phyloP scores from a whole-genome alignment of 1,140 invertebrate genomes.

The Nomia melanderi region DNA sequence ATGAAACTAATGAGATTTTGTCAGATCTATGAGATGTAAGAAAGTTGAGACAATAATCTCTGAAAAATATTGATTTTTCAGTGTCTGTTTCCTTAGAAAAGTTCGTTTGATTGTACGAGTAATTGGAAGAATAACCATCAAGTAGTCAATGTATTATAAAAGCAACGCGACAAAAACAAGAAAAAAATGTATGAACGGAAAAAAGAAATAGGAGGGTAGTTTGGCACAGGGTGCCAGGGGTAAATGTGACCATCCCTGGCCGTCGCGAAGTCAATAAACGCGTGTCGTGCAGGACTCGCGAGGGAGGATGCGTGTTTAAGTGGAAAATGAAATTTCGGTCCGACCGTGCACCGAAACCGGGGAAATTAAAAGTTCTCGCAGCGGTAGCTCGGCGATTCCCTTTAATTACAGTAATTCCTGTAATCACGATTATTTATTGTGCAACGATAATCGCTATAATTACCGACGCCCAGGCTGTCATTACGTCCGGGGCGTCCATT shows the following conservation, averaged over 20 bases:
- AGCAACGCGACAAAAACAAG: no score
- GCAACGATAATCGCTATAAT: background rate
- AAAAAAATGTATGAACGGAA: background rate
- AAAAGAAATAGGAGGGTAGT: no score
- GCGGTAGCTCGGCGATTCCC: background rate
- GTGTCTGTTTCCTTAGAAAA: no score
- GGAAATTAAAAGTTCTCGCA: slow-evolving; percentile 11
- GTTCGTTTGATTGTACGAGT: no score
- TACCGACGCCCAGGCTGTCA: background rate
- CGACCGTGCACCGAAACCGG: background rate
- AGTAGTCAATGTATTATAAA: no score
- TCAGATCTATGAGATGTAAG: no score
- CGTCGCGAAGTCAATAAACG: slow-evolving; percentile 2
- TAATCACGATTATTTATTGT: slow-evolving; percentile 12
- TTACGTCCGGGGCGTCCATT: slow-evolving; percentile 2
- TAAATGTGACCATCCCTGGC: slow-evolving; percentile 1
- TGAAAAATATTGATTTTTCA: no score
- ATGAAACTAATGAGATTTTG: no score
- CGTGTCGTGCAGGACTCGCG: background rate
- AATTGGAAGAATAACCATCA: no score
- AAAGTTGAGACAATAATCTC: no score
- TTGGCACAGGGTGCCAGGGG: background rate
- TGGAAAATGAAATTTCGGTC: slow-evolving; percentile 6
- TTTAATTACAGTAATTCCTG: slow-evolving; percentile 12
- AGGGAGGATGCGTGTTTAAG: background rate